Evolutionary conservation across 1,140 invertebrate genomes (phyloP), one percentile per base, ranked within the genome.

Genomic region (Pectinophora gossypiella): DNA sequence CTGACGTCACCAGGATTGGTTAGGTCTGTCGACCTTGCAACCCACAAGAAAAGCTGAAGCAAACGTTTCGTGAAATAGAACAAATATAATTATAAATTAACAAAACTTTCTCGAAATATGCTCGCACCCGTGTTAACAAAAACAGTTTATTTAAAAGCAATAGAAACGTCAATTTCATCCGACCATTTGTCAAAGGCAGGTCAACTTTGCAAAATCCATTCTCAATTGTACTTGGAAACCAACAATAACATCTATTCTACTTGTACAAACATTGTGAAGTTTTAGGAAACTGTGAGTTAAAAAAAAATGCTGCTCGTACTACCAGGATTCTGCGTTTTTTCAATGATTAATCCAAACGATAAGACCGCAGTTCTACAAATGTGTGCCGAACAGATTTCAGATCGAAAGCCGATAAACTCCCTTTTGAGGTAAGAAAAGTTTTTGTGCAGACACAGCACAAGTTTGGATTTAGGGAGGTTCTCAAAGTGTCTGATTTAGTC

Each of bases 341-440:
- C 57, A 59, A 58, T 61, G 82, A 85, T 85, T 85, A 85, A 85
- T 84, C 76, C 73, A 42, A n/a, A 62, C 56, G 80, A 84, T 84
- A 85, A 80, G 56, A 50, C 55, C 68, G 72, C 76, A 80, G 75
- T 70, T 69, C 55, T 61, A 78, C 76, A 81, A 78, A 81, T 81
- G 71, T 85, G 78, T 83, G 72, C 76, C 76, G 72, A 78, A 78
- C 66, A 76, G 78, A 85, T 80, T 76, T 68, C 67, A 76, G 74
- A 85, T 83, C 57, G 59, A 72, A 80, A 78, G 74, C 68, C 66
- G 78, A 83, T 85, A 85, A 83, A 76, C 63, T 72, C 57, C 72
- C 59, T 71, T 79, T 79, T 76, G 68, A 72, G 56, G 72, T 67
- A 71, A 64, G 69, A 76, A 73, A 72, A 65, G 65, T 71, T 72